Base-by-base conservation (phyloP, 2,888 invertebrate genomes). In the Drosophila testacea region DNA sequence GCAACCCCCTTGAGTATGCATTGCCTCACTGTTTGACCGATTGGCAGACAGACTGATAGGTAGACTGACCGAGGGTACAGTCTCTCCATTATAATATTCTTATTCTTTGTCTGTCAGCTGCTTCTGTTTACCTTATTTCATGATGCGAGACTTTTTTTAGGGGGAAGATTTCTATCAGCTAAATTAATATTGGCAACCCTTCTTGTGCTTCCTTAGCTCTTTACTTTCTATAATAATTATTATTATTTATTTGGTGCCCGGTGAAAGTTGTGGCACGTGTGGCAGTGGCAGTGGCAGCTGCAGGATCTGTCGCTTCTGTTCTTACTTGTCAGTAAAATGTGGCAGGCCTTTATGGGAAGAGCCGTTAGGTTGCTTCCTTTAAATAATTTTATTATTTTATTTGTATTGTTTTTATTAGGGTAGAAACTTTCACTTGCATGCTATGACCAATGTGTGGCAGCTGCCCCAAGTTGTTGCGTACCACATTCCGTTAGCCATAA, bases 111-210 rank as follows among this genome's bases (percentile, higher is more conserved):
- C n/a, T 48, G 77, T 46, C 73, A 77, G 73, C 76, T 77, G 73
- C 39, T 46, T 7, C 38, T 27, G 32, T 27, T 77, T 77, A 69
- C 77, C 77, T 69, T 59, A 76, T 62, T 77, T 60, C 16, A 34
- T 22, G 64, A 28, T 16, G 34, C 48, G 47, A 16, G 47, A 28
- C 54, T 51, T 46, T 46, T 46, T 39, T 36, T 5, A 10, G 38
- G 59, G 78, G 73, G 81, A 79, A 83, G 83, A 83, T 83, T 81
- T 86, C 73, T 83, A 83, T 83, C 83, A 81, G 83, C 56, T 57
- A 46, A 75, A 73, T 69, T 65, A 77, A 77, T 66, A 65, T 63
- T 73, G 69, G 73, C 77, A 77, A 73, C 77, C 77, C 77, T 73
- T 77, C 9, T n/a, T 41, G 30, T 27, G 1, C 27, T 44, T 38